These are phyloP conservation scores for Morelia viridis DNA, from an alignment of 2,797 vertebrate genomes.

Conservation along the genomic window DNA sequence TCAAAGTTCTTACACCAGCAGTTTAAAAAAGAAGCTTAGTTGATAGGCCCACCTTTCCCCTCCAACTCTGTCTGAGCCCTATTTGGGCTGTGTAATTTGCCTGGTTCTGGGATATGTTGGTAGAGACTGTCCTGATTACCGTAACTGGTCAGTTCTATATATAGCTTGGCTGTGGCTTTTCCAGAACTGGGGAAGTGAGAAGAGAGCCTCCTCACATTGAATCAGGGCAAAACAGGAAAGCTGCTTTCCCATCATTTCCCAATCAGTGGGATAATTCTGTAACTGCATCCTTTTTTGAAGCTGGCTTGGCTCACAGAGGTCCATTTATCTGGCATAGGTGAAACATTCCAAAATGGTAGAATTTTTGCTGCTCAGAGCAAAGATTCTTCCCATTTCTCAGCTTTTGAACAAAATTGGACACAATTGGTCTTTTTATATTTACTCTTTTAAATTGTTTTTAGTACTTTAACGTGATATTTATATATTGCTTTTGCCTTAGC, in stretches of 20 bases:
- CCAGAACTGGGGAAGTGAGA: slow-evolving; percentile 1
- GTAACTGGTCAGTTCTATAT: background rate
- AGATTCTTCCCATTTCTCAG: background rate
- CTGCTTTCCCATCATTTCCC: background rate
- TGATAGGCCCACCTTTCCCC: background rate
- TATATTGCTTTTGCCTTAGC: background rate
- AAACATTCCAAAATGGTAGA: background rate
- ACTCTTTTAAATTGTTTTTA: background rate
- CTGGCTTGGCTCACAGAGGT: background rate
- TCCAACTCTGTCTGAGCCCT: background rate
- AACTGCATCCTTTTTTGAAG: background rate
- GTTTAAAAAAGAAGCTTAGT: background rate
- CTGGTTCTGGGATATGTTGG: background rate
- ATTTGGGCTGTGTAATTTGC: background rate
- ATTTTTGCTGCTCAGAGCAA: background rate
- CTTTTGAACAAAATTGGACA: background rate
- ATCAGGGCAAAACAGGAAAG: background rate
- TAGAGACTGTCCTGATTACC: background rate
- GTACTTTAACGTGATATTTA: background rate
- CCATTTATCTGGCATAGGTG: background rate
- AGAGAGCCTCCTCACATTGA: background rate
- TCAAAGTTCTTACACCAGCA: background rate
- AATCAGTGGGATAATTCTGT: background rate
- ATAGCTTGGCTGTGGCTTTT: background rate
- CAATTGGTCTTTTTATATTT: background rate